Evolutionary conservation across 2,797 vertebrate species (phyloP), one percentile per base, ranked within the genome.

Genomic region (Ptychobarbus kaznakovi): DNA sequence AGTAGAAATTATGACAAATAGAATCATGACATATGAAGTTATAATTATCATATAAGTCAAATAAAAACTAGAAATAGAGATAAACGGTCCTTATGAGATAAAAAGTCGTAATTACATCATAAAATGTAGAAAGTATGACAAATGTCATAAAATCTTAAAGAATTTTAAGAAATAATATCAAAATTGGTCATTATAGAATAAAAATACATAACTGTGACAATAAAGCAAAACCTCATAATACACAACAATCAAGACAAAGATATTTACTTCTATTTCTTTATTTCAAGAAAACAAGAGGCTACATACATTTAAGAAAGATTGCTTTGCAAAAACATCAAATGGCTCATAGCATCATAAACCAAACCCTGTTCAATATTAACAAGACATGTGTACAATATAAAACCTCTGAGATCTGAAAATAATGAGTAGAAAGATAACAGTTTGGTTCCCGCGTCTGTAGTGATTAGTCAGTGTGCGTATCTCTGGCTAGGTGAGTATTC

Each of bases 281-380:
- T 74, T 83, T 83, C 81, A 83, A 25, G 28, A 63, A 83, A 83
- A 65, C 58, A 65, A 40, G 44, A 25, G 1, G 16, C 28, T 66
- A 75, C 20, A 66, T 65, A 74, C 81, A 63, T 25, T 49, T 18
- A 11, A 18, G 56, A 49, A 82, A 58, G 49, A 53, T 25, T 2
- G 65, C 68, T 65, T 83, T 83, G 28, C 42, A 83, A 83, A 83
- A 82, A 49, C 58, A 65, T 75, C 56, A n/a, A 22, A 65, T 65
- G 70, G 56, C 81, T 74, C 70, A 65, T n/a, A 73, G 56, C 70
- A 49, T 74, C 56, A 82, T 38, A 63, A 82, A 83, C 56, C 42
- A 66, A 66, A 75, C 56, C 56, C 20, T 75, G 81, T 8, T 82
- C 40, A 82, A 51, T 51, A 75, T 75, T 51, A 16, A 83, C 28